Conservation (phyloP, 2,888 invertebrate genomes). For the Eristalinus aeneus region DNA sequence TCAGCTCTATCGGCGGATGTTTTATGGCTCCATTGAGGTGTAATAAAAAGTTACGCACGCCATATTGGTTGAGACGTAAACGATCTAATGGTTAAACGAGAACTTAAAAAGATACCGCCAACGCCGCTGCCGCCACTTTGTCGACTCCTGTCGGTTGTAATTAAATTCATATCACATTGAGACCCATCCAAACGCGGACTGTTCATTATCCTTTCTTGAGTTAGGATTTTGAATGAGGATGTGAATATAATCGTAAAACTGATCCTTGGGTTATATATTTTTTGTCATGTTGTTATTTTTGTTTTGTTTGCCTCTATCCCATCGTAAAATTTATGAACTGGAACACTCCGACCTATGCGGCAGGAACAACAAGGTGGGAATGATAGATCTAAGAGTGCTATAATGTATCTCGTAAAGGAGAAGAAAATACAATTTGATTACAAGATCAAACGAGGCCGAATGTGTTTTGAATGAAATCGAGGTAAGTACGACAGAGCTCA, state of each 20-base stretch:
- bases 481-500: background rate
- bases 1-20: constrained; percentile 29
- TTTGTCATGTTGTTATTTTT: background rate
- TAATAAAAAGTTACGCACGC: constrained; percentile 46
- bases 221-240: constrained; percentile 34
- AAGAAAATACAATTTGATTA: constrained; percentile 29
- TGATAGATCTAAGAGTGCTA: constrained; percentile 50
- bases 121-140: constrained; percentile 40
- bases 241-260: constrained; percentile 53
- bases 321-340: constrained; percentile 46
- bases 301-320: constrained; percentile 18
- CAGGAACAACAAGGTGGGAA: constrained; percentile 31
- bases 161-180: constrained; percentile 51
- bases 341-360: constrained; percentile 31
- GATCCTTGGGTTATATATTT: constrained; percentile 29
- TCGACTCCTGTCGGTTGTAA: constrained; percentile 52
- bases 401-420: constrained; percentile 37
- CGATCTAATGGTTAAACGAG: constrained; percentile 25
- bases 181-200: constrained; percentile 29
- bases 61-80: constrained; percentile 12
- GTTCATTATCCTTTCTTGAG: constrained; percentile 49
- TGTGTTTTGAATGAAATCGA: constrained; percentile 1
- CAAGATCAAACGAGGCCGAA: constrained; percentile 46
- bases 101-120: constrained; percentile 47
- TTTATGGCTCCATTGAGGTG: constrained; percentile 31